A percentile compares a stretch with the other conserved stretches of the same genome.
These are phyloP conservation scores for Hafferia zeledoni DNA, from an alignment of 2,797 vertebrate species.

Conservation along the genomic window DNA sequence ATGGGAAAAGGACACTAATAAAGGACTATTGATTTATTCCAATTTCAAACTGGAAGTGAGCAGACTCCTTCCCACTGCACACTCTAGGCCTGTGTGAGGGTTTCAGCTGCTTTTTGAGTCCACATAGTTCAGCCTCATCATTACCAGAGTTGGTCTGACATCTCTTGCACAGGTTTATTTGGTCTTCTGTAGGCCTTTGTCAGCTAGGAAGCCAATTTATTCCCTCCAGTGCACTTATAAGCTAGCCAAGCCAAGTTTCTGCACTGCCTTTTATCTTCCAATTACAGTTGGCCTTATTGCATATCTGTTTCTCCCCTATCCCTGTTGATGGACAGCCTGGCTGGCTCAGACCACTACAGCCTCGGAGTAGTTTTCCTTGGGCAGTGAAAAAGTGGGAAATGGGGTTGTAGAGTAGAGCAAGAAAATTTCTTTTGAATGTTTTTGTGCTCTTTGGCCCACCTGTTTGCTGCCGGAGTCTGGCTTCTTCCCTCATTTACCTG, in stretches of 20 bases:
- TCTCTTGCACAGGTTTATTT: not conserved
- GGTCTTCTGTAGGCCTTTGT: not conserved
- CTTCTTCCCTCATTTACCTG: not conserved
- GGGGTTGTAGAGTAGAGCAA: not conserved
- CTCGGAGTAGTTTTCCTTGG: not conserved
- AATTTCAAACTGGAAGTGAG: not conserved
- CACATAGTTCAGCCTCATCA: not conserved
- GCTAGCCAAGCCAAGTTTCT: not conserved
- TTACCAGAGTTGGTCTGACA: not conserved
- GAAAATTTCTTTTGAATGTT: not conserved
- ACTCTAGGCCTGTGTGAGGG: not conserved
- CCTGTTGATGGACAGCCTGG: not conserved
- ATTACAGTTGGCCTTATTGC: not conserved
- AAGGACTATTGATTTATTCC: not conserved
- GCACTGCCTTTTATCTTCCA: not conserved
- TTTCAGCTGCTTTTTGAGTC: not conserved
- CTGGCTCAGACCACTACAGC: not conserved
- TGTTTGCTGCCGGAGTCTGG: not conserved
- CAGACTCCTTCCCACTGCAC: not conserved
- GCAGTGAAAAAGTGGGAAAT: not conserved
- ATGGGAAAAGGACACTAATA: not conserved
- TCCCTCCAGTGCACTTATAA: not conserved
- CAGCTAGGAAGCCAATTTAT: not conserved
- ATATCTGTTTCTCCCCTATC: not conserved
- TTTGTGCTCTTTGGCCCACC: not conserved